A percentile compares a stretch with the other conserved stretches of the same genome.
Evolutionary conservation across 2,113 vertebrate genomes (phyloP).

Genomic region (Tapirus terrestris): DNA sequence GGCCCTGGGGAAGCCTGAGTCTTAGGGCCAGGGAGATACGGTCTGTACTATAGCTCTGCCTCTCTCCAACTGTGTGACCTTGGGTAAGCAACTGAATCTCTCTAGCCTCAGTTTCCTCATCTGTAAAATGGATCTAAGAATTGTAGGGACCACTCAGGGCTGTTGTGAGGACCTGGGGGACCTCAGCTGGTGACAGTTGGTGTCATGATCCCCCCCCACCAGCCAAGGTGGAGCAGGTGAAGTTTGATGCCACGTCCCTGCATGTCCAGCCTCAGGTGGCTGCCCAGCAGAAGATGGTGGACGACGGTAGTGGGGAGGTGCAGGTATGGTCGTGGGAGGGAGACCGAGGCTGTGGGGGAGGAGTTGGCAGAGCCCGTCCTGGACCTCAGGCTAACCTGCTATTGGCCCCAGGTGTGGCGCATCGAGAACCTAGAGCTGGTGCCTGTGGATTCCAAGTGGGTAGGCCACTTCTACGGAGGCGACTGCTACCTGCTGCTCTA

Average conservation of each 20-base stretch:
- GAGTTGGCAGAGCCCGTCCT: fast-evolving
- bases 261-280: constrained; percentile 90
- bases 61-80: not conserved
- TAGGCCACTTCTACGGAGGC: constrained; percentile 92
- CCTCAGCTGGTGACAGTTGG: not conserved
- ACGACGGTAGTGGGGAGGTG: constrained; percentile 90
- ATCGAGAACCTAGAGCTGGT: constrained; percentile 89
- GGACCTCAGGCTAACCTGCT: not conserved
- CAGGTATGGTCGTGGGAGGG: constrained; percentile 74
- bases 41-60: not conserved
- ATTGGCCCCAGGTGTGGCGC: constrained; percentile 88
- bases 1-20: not conserved
- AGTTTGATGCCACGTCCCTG: constrained; percentile 90
- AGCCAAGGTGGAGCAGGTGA: constrained; percentile 94
- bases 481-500: constrained; percentile 95
- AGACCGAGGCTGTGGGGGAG: fast-evolving
- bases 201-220: not conserved
- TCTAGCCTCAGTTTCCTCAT: not conserved
- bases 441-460: constrained; percentile 89
- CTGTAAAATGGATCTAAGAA: not conserved
- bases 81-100: not conserved
- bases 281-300: constrained; percentile 93
- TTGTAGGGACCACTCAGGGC: not conserved
- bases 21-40: not conserved
- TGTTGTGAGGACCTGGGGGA: not conserved